A percentile compares a stretch with the other conserved stretches of the same genome.
Conservation (phyloP, 2,797 vertebrate genomes). For the Ctenochaetus hawaiiensis region DNA sequence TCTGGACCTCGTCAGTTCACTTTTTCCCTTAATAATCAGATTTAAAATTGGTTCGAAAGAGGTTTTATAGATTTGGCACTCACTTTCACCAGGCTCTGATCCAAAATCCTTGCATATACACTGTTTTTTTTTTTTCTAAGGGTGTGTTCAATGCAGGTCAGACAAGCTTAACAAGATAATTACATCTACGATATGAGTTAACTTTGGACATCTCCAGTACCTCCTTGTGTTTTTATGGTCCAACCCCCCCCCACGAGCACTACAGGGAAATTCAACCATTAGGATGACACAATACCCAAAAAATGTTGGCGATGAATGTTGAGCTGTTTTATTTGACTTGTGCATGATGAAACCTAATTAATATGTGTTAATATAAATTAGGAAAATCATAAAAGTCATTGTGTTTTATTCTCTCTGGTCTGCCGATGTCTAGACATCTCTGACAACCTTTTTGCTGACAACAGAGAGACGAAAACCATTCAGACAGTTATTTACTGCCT, state of each 20-base stretch:
- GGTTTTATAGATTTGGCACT: conserved; percentile 9
- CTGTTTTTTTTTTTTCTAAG: not conserved
- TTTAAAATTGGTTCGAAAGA: conserved; percentile 10
- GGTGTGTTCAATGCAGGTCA: conserved; percentile 27
- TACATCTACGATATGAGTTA: conserved; percentile 15
- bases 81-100: not conserved
- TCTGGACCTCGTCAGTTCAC: not conserved
- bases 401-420: not conserved
- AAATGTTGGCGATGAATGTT: conserved; percentile 32
- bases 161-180: conserved; percentile 26
- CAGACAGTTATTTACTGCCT: conserved; percentile 67
- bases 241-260: conserved; percentile 19
- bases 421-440: conserved; percentile 25
- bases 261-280: conserved; percentile 24
- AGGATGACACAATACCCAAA: conserved; percentile 32
- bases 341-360: conserved; percentile 30
- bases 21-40: conserved; percentile 4
- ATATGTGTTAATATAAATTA: not conserved
- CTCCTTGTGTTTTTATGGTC: conserved; percentile 29
- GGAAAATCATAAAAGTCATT: not conserved
- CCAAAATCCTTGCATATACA: conserved; percentile 3
- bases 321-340: conserved; percentile 16
- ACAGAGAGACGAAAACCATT: conserved; percentile 55
- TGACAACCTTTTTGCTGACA: conserved; percentile 8
- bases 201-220: conserved; percentile 44